Evolutionary conservation across 2,113 vertebrate genomes (phyloP).

Genomic region (Callocephalon fimbriatum): DNA sequence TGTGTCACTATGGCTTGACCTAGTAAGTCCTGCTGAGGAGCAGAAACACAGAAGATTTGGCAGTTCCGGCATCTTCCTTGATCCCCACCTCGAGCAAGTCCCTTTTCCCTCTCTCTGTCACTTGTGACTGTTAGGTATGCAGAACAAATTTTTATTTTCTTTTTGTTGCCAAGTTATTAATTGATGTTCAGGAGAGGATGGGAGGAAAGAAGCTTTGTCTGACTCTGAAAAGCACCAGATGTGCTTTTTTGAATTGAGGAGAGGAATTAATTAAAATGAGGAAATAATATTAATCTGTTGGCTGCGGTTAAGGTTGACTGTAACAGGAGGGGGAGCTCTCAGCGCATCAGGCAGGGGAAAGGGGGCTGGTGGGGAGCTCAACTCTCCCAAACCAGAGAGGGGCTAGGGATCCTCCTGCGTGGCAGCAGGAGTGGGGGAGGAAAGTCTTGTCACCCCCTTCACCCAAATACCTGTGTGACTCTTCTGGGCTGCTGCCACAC

Average conservation of each 20-base stretch:
- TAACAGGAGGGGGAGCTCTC: conserved; percentile 71
- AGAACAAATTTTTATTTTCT: conserved; percentile 68
- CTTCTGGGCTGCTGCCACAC: background rate
- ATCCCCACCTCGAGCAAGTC: conserved; percentile 42
- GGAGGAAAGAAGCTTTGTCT: conserved; percentile 64
- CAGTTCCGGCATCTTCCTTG: conserved; percentile 47
- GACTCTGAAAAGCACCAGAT: conserved; percentile 68
- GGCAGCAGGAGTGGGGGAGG: background rate
- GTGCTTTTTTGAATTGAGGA: conserved; percentile 59
- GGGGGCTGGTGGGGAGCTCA: conserved; percentile 9
- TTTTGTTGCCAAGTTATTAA: conserved; percentile 72
- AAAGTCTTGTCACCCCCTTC: background rate
- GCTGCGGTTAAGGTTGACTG: conserved; percentile 35
- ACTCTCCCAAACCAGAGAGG: conserved; percentile 47
- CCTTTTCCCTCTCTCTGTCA: conserved; percentile 37
- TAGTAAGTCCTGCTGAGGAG: background rate
- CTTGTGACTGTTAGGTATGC: conserved; percentile 66
- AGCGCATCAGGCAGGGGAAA: conserved; percentile 53
- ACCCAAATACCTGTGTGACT: conserved; percentile 52
- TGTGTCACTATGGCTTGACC: background rate
- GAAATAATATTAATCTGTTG: conserved; percentile 61
- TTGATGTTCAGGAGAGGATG: conserved; percentile 63
- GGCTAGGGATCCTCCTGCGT: background rate
- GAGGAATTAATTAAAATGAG: conserved; percentile 68
- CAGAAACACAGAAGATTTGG: conserved; percentile 39